Conservation (phyloP, 2,797 vertebrate species). For the Enteromius anoplus region DNA sequence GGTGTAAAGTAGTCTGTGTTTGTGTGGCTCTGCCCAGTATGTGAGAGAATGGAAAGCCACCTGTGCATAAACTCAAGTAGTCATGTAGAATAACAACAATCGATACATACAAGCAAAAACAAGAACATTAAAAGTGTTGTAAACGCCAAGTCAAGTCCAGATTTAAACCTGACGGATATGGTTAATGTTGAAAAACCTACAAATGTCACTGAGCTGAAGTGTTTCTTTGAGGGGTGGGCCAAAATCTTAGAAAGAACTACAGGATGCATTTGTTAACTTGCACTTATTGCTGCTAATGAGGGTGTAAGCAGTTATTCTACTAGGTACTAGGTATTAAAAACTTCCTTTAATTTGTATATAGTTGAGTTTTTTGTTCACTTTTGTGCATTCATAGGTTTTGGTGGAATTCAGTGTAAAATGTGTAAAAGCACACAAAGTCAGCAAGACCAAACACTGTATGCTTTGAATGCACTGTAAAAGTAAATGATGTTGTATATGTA, state of each 20-base stretch:
- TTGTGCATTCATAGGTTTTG: background rate
- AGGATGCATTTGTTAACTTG: background rate
- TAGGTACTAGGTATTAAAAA: no score
- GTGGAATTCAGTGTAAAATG: background rate
- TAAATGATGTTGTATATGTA: background rate
- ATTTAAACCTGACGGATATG: background rate
- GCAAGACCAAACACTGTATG: background rate
- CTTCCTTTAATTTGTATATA: no score
- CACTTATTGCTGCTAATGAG: background rate
- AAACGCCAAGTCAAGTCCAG: background rate
- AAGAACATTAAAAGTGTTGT: background rate
- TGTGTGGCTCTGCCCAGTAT: background rate
- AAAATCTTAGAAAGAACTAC: background rate
- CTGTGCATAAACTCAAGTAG: background rate
- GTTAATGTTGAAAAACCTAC: background rate
- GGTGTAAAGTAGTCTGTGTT: background rate
- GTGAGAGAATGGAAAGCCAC: background rate
- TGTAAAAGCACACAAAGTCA: background rate
- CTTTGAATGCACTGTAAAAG: background rate
- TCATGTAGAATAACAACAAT: background rate
- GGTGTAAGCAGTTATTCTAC: background rate
- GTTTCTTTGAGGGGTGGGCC: background rate
- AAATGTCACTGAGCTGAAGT: background rate
- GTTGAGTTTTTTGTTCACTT: background rate
- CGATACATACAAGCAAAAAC: background rate